A percentile compares a stretch with the other conserved stretches of the same genome.
Conservation (phyloP, 1,140 invertebrate genomes). For the Chironomus striatipennis region DNA sequence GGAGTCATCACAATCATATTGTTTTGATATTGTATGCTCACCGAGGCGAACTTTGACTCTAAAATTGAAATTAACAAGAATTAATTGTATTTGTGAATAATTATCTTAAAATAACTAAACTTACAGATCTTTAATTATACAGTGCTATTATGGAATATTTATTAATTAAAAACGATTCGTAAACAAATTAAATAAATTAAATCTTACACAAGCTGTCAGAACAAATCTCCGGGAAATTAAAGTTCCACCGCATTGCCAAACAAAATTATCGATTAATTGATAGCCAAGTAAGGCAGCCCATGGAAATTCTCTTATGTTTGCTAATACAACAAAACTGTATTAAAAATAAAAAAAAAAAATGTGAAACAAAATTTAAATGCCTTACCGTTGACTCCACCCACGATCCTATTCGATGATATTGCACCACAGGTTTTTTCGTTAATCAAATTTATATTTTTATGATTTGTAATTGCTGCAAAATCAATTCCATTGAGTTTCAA, state of each 20-base stretch:
- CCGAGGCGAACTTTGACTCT: slow-evolving; percentile 44
- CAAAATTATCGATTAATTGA: slow-evolving; percentile 20
- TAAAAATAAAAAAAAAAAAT: neutral
- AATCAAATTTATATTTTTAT: neutral
- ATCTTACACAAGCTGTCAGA: slow-evolving; percentile 55
- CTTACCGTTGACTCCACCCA: neutral
- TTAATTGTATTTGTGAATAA: too few species aligned
- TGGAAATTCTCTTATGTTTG: slow-evolving; percentile 42
- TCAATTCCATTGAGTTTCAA: neutral
- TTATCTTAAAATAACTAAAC: too few species aligned
- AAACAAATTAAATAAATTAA: neutral
- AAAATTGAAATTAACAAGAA: neutral
- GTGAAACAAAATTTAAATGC: too few species aligned
- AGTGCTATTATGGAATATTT: neutral
- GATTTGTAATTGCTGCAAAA: neutral
- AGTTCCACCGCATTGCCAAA: slow-evolving; percentile 33
- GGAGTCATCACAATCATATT: slow-evolving; percentile 43
- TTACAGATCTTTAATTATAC: neutral
- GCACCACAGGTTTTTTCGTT: neutral
- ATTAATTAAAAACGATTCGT: neutral
- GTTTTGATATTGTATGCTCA: slow-evolving; percentile 49
- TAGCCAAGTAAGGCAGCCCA: slow-evolving; percentile 47
- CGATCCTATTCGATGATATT: neutral
- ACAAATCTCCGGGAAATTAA: slow-evolving; percentile 43
- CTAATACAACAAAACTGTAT: slow-evolving; percentile 32